phyloP scores from a whole-genome alignment of 2,797 vertebrate species.

The Jordanella pulchra region DNA sequence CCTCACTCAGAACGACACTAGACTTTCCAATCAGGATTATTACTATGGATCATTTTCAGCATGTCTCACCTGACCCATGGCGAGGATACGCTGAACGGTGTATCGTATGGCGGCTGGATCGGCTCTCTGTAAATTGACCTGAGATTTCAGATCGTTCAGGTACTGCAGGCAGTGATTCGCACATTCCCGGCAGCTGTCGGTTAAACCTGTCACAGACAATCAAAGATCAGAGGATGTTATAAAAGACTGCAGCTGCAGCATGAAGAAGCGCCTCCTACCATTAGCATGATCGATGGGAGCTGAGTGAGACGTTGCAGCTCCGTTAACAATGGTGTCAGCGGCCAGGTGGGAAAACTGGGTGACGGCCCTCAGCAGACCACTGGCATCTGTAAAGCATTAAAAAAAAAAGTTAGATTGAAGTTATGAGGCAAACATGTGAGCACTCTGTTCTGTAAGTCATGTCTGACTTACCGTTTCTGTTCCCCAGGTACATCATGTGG shows the following conservation, averaged over 20 bases:
- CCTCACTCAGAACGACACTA: neutral
- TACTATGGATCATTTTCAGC: neutral
- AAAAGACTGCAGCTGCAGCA: neutral
- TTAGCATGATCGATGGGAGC: slow-evolving; percentile 89
- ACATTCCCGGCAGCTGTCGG: slow-evolving; percentile 76
- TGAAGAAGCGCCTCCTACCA: slow-evolving; percentile 72
- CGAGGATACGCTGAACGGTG: slow-evolving; percentile 72
- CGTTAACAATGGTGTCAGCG: slow-evolving; percentile 88
- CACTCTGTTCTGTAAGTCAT: neutral
- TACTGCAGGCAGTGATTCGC: slow-evolving; percentile 76
- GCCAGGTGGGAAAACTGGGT: slow-evolving; percentile 89
- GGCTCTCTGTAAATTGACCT: slow-evolving; percentile 69
- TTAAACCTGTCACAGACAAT: slow-evolving; percentile 63
- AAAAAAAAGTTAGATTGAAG: neutral
- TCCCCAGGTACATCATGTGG: slow-evolving; percentile 69
- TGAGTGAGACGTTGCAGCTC: slow-evolving; percentile 84
- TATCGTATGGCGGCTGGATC: slow-evolving; percentile 67
- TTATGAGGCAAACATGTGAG: neutral
- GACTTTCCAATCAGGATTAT: neutral
- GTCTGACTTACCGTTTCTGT: slow-evolving; percentile 66
- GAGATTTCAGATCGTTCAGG: slow-evolving; percentile 78
- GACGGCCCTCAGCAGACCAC: slow-evolving; percentile 82
- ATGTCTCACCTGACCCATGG: slow-evolving; percentile 67
- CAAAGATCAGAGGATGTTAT: neutral
- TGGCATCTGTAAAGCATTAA: slow-evolving; percentile 71